Evolutionary conservation across 2,888 invertebrate species (phyloP), one percentile per base, ranked within the genome.

Genomic region (Clistopyga incitator): DNA sequence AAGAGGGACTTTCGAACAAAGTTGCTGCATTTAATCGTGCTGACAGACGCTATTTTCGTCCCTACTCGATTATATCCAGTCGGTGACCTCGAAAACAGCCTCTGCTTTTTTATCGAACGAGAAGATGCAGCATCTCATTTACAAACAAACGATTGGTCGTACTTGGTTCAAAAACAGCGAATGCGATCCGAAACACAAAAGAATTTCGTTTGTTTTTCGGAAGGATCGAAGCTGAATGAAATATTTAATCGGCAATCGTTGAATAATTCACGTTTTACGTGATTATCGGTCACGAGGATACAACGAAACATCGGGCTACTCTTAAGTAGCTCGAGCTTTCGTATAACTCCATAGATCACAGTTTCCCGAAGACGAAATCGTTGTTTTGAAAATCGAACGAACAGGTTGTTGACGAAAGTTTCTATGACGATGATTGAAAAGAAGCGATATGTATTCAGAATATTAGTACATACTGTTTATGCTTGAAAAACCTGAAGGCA

Each of bases 361-460:
- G 47, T 45, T 77, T 0, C 18, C 29, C 15, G 54, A 45, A 34
- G 13, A 18, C 61, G 2, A n/a, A 50, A 45, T 47, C 29, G 56
- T 59, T 42, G n/a, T 34, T 54, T 65, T 54, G 13, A 15, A n/a
- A n/a, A 61, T 18, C 29, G 20, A 61, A 42, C 45, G 25, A 45
- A 18, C 29, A 6, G 25, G 18, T 56, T 56, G 18, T 25, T 45
- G n/a, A 25, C 8, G 34, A 47, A 38, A 23, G 23, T 20, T 3
- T 45, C 11, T 56, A 68, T 25, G 68, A 70, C 23, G 18, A 52
- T 64, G 67, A 47, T 52, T 70, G 23, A 56, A 70, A 83, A 72
- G 85, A 86, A 81, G 85, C 85, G 86, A 86, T 86, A 86, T 86
- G 86, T 85, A 86, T 85, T 80, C 83, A 75, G 54, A 70, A 77